phyloP scores from a whole-genome alignment of 2,888 invertebrate genomes.

The Microdon myrmicae region DNA sequence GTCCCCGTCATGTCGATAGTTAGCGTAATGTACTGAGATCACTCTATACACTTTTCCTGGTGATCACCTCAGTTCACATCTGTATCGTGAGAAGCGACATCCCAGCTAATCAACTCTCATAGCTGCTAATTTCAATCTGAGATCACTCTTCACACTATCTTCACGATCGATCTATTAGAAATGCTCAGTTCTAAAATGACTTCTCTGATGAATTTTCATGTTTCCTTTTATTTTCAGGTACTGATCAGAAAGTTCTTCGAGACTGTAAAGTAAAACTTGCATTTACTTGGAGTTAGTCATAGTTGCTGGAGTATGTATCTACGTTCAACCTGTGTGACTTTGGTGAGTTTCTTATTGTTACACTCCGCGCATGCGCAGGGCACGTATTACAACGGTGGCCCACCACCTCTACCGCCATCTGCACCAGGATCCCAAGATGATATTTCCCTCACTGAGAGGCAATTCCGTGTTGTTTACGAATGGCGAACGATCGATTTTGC shows the following conservation, averaged over 20 bases:
- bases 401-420: constrained; percentile 38
- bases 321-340: constrained; percentile 14
- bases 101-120: too few relatives aligned
- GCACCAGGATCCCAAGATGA: constrained; percentile 39
- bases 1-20: too few relatives aligned
- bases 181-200: not conserved
- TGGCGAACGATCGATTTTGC: constrained; percentile 78
- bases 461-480: constrained; percentile 77
- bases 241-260: constrained; percentile 24
- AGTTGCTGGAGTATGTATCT: constrained; percentile 25
- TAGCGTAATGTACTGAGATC: too few relatives aligned
- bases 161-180: too few relatives aligned
- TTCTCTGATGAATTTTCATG: constrained; percentile 9
- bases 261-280: constrained; percentile 9
- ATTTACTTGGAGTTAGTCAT: constrained; percentile 4
- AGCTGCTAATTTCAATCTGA: too few relatives aligned
- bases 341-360: constrained; percentile 23
- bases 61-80: too few relatives aligned
- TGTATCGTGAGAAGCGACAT: too few relatives aligned
- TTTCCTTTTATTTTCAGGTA: constrained; percentile 29
- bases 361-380: constrained; percentile 24
- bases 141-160: too few relatives aligned
- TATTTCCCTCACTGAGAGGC: constrained; percentile 59
- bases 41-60: too few relatives aligned
- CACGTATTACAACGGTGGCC: constrained; percentile 46